Conservation (phyloP, 2,888 invertebrate species). For the Hypomecis atomaria region DNA sequence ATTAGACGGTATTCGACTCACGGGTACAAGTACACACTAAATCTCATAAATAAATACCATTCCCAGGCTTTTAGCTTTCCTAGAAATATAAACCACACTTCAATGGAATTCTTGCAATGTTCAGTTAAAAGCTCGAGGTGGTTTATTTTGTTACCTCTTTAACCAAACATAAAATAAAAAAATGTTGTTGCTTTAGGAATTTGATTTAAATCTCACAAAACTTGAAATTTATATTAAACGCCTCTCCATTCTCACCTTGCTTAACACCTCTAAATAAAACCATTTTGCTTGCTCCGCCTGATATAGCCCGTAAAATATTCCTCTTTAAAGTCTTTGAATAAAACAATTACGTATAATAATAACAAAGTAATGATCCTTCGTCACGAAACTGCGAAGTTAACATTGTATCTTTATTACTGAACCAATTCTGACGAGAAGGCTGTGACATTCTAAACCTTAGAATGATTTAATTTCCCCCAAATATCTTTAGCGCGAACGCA, state of each 20-base stretch:
- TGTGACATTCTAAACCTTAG: constrained; percentile 52
- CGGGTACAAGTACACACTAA: too few species aligned
- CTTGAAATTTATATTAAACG: background rate
- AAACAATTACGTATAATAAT: constrained; percentile 41
- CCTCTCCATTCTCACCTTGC: constrained; percentile 2
- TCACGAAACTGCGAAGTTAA: constrained; percentile 28
- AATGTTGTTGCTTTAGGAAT: too few species aligned
- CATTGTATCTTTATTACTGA: constrained; percentile 44
- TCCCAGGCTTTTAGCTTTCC: too few species aligned
- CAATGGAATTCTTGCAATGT: background rate
- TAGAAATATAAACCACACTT: too few species aligned
- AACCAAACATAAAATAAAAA: background rate
- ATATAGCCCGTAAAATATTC: constrained; percentile 39
- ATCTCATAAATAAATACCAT: too few species aligned
- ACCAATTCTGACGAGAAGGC: constrained; percentile 50
- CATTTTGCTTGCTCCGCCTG: constrained; percentile 16
- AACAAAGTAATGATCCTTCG: constrained; percentile 43
- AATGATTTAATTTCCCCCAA: constrained; percentile 63
- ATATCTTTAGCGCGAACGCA: constrained; percentile 55
- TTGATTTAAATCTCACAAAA: background rate
- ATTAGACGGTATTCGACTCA: too few species aligned
- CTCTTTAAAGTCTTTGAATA: constrained; percentile 35
- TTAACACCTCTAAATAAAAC: constrained; percentile 26
- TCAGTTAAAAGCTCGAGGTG: background rate
- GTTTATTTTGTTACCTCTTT: background rate